phyloP scores from a whole-genome alignment of 2,888 invertebrate genomes.

The Conchocele bisecta region DNA sequence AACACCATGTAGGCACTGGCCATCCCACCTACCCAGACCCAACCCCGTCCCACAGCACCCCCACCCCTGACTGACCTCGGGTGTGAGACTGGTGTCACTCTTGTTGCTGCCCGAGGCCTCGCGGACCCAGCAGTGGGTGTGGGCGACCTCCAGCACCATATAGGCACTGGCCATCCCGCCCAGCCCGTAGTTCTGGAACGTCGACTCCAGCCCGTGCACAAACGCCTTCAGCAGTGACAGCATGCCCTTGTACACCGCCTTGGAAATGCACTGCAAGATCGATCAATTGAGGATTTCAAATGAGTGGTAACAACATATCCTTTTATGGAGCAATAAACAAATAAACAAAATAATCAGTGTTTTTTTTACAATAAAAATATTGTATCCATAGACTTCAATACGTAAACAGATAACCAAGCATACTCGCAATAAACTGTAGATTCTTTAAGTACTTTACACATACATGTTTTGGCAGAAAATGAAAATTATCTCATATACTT shows the following conservation, averaged over 20 bases:
- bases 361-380: no score
- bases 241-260: slow-evolving; percentile 98
- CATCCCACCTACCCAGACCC: slow-evolving; percentile 99
- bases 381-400: no score
- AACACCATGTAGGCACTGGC: slow-evolving; percentile 96
- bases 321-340: no score
- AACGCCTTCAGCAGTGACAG: slow-evolving; percentile 95
- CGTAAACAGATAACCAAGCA: no score
- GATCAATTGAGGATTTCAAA: background rate
- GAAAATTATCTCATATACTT: no score
- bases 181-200: slow-evolving; percentile 95
- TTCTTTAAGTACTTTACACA: no score
- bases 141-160: slow-evolving; percentile 98
- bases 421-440: no score
- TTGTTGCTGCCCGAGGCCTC: slow-evolving; percentile 75
- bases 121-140: slow-evolving; percentile 92
- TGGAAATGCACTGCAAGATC: slow-evolving; percentile 86
- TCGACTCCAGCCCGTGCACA: slow-evolving; percentile 94
- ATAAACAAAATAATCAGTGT: no score
- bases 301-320: background rate
- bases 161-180: slow-evolving; percentile 98
- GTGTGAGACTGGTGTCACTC: slow-evolving; percentile 79
- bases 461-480: no score
- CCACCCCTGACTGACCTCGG: slow-evolving; percentile 74
- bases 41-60: no score